Evolutionary conservation across 2,113 vertebrate genomes (phyloP).

Genomic region (Dasyprocta punctata): DNA sequence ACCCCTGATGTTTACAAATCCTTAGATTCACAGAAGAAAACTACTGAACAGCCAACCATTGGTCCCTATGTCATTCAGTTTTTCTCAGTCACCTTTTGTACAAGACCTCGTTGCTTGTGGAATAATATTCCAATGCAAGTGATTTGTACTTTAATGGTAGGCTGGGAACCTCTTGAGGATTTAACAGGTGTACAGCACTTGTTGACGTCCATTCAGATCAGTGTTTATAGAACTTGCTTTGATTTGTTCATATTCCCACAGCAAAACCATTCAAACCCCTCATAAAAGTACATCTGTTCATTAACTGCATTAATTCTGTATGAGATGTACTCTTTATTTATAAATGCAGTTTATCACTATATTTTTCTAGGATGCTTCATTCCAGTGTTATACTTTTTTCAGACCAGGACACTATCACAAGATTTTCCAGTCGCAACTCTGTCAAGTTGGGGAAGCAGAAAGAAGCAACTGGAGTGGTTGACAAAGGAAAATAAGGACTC

Average conservation of each 20-base stretch:
- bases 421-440: background rate
- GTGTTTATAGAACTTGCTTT: background rate
- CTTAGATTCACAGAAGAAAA: conserved; percentile 42
- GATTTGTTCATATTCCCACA: background rate
- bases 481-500: background rate
- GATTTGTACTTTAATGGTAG: background rate
- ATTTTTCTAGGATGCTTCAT: background rate
- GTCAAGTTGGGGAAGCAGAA: background rate
- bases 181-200: background rate
- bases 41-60: background rate
- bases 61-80: background rate
- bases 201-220: background rate
- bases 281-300: background rate
- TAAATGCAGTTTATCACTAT: background rate
- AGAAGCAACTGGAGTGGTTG: no score
- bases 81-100: background rate
- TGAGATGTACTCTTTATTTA: background rate
- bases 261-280: background rate
- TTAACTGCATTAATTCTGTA: background rate
- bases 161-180: background rate
- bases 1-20: background rate
- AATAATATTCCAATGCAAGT: background rate
- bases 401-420: background rate
- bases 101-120: background rate
- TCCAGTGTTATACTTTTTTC: background rate